Evolutionary conservation across 2,888 invertebrate genomes (phyloP).

Genomic region (Pyrgus malvae): DNA sequence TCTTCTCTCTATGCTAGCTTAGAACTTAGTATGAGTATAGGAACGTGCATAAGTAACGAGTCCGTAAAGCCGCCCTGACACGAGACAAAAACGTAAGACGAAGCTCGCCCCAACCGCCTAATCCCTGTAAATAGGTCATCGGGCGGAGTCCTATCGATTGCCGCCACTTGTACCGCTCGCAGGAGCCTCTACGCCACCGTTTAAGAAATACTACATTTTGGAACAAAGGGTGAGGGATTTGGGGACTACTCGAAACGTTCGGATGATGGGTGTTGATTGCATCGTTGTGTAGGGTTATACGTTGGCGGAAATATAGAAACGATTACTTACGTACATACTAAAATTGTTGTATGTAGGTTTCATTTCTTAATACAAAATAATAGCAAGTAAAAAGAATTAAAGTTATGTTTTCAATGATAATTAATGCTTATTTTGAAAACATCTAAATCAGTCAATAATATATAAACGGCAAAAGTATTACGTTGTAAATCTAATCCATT

Average conservation of each 20-base stretch:
- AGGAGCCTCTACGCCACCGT: constrained; percentile 42
- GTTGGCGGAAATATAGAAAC: too few relatives aligned
- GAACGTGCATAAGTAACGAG: constrained; percentile 15
- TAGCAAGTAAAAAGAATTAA: too few relatives aligned
- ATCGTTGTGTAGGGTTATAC: background rate
- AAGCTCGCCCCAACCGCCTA: constrained; percentile 45
- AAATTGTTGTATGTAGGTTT: too few relatives aligned
- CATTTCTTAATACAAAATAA: too few relatives aligned
- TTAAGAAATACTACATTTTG: constrained; percentile 32
- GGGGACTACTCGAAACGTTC: background rate
- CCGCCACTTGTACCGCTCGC: constrained; percentile 60
- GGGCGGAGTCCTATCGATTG: constrained; percentile 77
- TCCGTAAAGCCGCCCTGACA: constrained; percentile 38
- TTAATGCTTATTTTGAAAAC: too few relatives aligned
- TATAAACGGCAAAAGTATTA: too few relatives aligned
- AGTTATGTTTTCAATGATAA: too few relatives aligned
- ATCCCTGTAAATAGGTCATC: constrained; percentile 69
- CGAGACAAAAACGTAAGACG: constrained; percentile 40
- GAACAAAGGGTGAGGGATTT: constrained; percentile 33
- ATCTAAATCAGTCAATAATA: too few relatives aligned
- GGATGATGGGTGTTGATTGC: background rate
- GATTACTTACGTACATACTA: too few relatives aligned
- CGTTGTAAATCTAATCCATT: too few relatives aligned
- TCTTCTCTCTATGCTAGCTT: too few relatives aligned
- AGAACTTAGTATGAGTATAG: too few relatives aligned